Percentiles rank a stretch among this genome's conserved stretches.
Conservation (phyloP, 1,140 invertebrate species). For the Coenobita brevimanus region DNA sequence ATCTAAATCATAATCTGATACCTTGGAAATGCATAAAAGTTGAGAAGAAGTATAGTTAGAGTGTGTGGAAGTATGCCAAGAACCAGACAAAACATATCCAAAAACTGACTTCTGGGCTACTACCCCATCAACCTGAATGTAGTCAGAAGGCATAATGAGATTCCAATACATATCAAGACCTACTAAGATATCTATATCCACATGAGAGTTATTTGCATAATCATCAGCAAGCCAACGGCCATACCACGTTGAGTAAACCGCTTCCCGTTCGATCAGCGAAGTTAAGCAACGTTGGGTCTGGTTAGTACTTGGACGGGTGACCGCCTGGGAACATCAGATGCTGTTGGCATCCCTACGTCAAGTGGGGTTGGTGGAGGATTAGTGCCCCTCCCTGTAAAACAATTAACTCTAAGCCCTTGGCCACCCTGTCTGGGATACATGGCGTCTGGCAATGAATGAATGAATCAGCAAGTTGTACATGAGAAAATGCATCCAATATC, state of each 20-base stretch:
- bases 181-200: slow-evolving; percentile 16
- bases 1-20: slow-evolving; percentile 32
- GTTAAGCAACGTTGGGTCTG: no score
- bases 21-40: slow-evolving; percentile 27
- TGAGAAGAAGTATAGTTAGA: slow-evolving; percentile 11
- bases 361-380: no score
- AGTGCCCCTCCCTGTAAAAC: no score
- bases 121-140: neutral
- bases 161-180: slow-evolving; percentile 20
- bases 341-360: no score
- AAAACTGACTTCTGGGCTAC: slow-evolving; percentile 34
- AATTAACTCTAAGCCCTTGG: no score
- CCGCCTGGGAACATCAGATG: no score
- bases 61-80: neutral
- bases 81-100: slow-evolving; percentile 22
- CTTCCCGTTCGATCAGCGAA: no score
- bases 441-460: no score
- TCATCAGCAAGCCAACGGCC: slow-evolving; percentile 36
- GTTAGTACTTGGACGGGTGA: no score
- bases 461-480: slow-evolving; percentile 22
- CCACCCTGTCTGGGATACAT: no score
- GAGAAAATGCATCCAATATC: neutral
- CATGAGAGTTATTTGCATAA: slow-evolving; percentile 16
- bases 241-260: no score
- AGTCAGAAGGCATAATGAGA: neutral